Evolutionary conservation across 2,113 vertebrate genomes (phyloP), one percentile per base, ranked within the genome.

Genomic region (Erythrocercus mccallii): DNA sequence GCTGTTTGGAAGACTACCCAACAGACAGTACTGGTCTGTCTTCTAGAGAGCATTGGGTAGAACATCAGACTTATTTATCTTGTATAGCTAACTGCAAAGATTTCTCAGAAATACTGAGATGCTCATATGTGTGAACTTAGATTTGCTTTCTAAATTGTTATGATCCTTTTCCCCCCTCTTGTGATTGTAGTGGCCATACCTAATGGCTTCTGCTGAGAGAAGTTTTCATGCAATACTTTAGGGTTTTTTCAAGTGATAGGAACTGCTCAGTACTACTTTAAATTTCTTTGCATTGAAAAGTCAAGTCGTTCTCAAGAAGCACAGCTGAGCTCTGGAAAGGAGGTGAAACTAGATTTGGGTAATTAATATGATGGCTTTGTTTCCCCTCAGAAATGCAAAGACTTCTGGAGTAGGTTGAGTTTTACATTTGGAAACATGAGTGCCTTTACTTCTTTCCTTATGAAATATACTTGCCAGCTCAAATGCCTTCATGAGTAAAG

Each of bases 381-480:
- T 94, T 96, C 95, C 68, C 77, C 92, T 94, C 89, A 81, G 87
- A 96, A 97, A 66, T 80, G 60, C 83, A 88, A 48, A 80, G 54
- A 61, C 76, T 86, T 77, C 79, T 88, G 37, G 84, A 92, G 81
- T 80, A 94, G 82, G 66, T 86, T 76, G 92, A 95, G 57, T 97
- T 97, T 97, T 95, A 82, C 12, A 23, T 96, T 89, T 95, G 95
- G 95, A 97, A 97, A 95, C 94, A 79, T 94, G 97, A 97, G 97
- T 98, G 98, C 98, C 98, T 98, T 98, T 96, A 94, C 94, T 97
- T 95, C 91, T 96, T 95, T 96, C 94, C 92, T 96, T 94, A 81
- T 37, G 61, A 93, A 90, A 77, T 95, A 88, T 47, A 65, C 83
- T 95, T 94, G 87, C 73, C 85, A 97, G 96, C 96, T 98, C 90